phyloP scores from a whole-genome alignment of 64 coral and sea anemone genomes.

The Porites lutea region DNA sequence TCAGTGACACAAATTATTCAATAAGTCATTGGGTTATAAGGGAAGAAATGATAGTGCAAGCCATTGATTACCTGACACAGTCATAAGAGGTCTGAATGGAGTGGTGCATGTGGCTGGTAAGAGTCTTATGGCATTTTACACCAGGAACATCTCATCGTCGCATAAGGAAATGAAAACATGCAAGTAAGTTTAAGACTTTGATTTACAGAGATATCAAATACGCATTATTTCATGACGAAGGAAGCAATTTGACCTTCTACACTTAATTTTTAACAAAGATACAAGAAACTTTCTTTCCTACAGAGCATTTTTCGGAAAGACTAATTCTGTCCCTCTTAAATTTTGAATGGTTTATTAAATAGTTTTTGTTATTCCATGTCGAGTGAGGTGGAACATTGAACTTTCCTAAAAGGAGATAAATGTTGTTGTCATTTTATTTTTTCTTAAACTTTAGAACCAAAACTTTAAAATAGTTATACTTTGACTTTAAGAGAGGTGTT shows the following conservation, averaged over 20 bases:
- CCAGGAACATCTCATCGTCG: not conserved
- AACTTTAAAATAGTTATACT: not conserved
- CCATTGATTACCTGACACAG: not conserved
- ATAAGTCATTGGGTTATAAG: constrained; percentile 46
- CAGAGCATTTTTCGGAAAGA: not conserved
- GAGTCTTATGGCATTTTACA: not conserved
- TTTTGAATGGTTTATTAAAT: constrained; percentile 48
- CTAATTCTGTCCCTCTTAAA: constrained; percentile 9
- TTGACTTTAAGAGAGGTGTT: not conserved
- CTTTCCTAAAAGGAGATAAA: not conserved
- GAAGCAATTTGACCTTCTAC: not conserved
- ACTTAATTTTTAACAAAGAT: not conserved
- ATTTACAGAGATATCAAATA: not conserved
- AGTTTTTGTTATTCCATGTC: constrained; percentile 30
- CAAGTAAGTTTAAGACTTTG: constrained; percentile 35
- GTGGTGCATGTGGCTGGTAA: not conserved
- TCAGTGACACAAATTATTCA: constrained; percentile 6
- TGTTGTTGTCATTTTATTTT: not conserved
- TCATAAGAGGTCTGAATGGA: constrained; percentile 6
- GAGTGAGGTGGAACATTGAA: not conserved
- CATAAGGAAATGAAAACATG: constrained; percentile 15
- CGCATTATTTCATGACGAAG: not conserved
- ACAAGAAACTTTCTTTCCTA: not conserved
- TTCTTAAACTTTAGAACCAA: too few relatives aligned
- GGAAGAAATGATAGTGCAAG: not conserved